Base-by-base conservation (phyloP, 1,140 invertebrate species). In the Chelonus insularis region DNA sequence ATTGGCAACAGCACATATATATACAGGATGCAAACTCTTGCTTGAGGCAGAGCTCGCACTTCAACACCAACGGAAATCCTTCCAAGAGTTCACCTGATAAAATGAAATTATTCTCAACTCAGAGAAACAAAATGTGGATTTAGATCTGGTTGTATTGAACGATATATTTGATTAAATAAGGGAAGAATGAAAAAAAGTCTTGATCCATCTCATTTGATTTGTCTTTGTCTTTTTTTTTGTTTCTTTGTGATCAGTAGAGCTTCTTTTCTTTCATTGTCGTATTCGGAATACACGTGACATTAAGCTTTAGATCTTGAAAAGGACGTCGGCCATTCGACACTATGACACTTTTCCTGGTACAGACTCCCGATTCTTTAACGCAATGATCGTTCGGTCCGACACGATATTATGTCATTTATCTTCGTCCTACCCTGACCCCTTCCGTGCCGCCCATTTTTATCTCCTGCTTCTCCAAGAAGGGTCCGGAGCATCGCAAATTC, bases 351-450 rank as follows among this genome's bases (percentile, higher is more conserved):
- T 45, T 45, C 14, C 43, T 14, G 14, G 7, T 5, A 12, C 11
- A 12, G 14, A 12, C n/a, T 14, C 14, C 5, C n/a, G 72, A 69
- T 68, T 72, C 70, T 60, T 62, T 61, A 62, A 34, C 61, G 59
- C 71, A 74, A 73, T 74, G 72, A 74, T 77, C 74, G 66, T 62
- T 47, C 58, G 34, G 72, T 72, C 71, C 69, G 60, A 68, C 68
- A 66, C 73, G 76, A 80, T 80, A 80, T 80, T 79, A 76, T 77
- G 73, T 76, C 73, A 77, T 80, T 80, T 78, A 77, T 79, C 77
- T 79, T 78, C 75, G 74, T 79, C 74, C 11, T 52, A 7, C 68
- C 7, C 3, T 29, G 25, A 3, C 5, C 79, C 74, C 11, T 52
- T 1, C 68, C 7, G 25, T 29, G 25, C 25, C 5, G 11, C 37